phyloP scores from a whole-genome alignment of 2,797 vertebrate genomes.

The Acanthis flammea region DNA sequence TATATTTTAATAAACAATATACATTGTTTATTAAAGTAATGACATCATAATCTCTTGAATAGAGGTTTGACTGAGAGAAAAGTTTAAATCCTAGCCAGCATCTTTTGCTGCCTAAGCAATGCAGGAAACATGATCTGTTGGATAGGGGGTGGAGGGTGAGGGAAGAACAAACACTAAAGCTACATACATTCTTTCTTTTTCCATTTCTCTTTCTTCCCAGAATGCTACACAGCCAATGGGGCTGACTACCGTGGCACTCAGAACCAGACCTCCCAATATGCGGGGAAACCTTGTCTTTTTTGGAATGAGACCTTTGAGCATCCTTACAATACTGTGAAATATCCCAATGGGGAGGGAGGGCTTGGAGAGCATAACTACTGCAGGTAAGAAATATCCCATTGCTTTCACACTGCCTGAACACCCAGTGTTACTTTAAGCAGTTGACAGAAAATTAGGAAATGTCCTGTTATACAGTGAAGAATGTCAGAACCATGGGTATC shows the following conservation, averaged over 20 bases:
- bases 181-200: not conserved
- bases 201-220: constrained; percentile 72
- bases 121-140: not conserved
- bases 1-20: not conserved
- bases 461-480: not conserved
- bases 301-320: constrained; percentile 98
- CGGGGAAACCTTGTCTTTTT: constrained; percentile 92
- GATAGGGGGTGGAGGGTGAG: not conserved
- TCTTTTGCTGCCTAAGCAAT: not conserved
- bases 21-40: not conserved
- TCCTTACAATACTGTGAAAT: constrained; percentile 94
- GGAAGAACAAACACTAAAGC: not conserved
- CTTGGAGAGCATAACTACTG: constrained; percentile 94
- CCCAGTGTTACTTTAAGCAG: not conserved
- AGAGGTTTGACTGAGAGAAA: not conserved
- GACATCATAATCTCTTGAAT: not conserved
- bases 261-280: constrained; percentile 88
- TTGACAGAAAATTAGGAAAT: not conserved
- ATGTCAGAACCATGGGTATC: not conserved
- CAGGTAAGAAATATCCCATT: constrained; percentile 79
- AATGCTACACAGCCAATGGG: constrained; percentile 95
- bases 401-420: not conserved
- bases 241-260: constrained; percentile 92
- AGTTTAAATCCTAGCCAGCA: not conserved
- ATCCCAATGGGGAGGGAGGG: constrained; percentile 93